phyloP scores from a whole-genome alignment of 2,888 invertebrate genomes.

The Leptinotarsa tumamoca region DNA sequence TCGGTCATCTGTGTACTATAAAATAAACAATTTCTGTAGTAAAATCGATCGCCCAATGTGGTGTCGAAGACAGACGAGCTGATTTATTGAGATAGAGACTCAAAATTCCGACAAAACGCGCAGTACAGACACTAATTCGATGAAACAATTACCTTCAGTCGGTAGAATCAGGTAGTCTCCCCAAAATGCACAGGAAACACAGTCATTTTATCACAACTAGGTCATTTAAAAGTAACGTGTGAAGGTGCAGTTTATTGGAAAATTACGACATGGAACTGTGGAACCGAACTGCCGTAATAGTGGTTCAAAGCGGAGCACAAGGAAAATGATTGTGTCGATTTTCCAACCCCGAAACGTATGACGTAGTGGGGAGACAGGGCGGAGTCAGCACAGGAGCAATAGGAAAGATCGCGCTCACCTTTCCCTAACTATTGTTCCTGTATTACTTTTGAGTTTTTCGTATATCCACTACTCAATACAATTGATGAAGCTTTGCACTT shows the following conservation, averaged over 20 bases:
- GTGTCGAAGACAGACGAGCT: conserved; percentile 3
- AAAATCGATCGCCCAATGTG: conserved; percentile 11
- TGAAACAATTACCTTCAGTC: conserved; percentile 13
- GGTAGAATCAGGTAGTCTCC: conserved; percentile 22
- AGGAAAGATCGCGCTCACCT: conserved; percentile 21
- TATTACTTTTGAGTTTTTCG: neutral
- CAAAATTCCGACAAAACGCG: neutral
- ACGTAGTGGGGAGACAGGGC: conserved; percentile 43
- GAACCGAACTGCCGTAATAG: conserved; percentile 42
- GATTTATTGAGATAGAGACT: neutral
- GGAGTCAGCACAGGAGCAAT: conserved; percentile 25
- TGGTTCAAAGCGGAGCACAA: conserved; percentile 46
- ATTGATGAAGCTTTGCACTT: neutral
- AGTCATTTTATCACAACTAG: conserved; percentile 9
- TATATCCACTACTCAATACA: neutral
- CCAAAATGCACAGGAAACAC: conserved; percentile 10
- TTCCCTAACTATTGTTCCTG: neutral
- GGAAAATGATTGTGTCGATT: conserved; percentile 52
- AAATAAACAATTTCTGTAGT: neutral
- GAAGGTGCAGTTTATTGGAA: neutral
- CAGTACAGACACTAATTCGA: conserved; percentile 25
- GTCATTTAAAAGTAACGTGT: conserved; percentile 20
- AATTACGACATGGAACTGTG: conserved; percentile 43
- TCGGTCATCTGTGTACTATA: conserved; percentile 29
- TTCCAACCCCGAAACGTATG: conserved; percentile 53